Percentiles rank a stretch among this genome's conserved stretches.
Evolutionary conservation across 2,797 vertebrate species (phyloP).

Genomic region (Heliangelus exortis): DNA sequence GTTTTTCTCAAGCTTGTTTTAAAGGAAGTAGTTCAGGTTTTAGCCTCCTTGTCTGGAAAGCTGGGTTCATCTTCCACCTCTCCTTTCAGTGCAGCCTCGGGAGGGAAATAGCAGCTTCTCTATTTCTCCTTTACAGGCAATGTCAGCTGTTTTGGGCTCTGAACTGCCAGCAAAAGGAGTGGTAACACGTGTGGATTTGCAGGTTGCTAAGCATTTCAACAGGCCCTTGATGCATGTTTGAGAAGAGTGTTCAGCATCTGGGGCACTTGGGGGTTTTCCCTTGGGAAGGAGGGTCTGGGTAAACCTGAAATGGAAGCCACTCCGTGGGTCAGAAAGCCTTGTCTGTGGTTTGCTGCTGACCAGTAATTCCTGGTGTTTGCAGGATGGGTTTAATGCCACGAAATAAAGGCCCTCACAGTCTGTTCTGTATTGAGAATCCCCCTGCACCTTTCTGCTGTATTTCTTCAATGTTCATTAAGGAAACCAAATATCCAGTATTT

Average conservation of each 20-base stretch:
- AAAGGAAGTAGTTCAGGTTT: neutral
- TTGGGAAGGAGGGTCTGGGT: neutral
- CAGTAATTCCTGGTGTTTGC: neutral
- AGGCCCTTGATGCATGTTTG: neutral
- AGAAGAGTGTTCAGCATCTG: neutral
- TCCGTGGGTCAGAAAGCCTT: neutral
- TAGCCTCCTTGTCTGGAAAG: neutral
- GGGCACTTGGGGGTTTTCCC: neutral
- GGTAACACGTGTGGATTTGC: neutral
- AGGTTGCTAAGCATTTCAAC: neutral
- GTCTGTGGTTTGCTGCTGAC: neutral
- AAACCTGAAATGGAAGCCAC: neutral
- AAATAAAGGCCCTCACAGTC: neutral
- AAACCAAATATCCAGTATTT: neutral
- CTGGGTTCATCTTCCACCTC: neutral
- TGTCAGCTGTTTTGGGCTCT: neutral
- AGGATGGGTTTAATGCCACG: neutral
- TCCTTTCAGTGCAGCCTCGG: neutral
- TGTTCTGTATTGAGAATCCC: neutral
- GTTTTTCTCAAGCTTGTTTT: neutral
- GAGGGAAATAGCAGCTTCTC: neutral
- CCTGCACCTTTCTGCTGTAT: neutral
- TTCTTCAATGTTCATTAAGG: neutral
- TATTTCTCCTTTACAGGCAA: neutral
- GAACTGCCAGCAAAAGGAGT: neutral